These are phyloP conservation scores for Notocelia uddmanniana DNA, from an alignment of 2,888 invertebrate species.

Conservation along the genomic window DNA sequence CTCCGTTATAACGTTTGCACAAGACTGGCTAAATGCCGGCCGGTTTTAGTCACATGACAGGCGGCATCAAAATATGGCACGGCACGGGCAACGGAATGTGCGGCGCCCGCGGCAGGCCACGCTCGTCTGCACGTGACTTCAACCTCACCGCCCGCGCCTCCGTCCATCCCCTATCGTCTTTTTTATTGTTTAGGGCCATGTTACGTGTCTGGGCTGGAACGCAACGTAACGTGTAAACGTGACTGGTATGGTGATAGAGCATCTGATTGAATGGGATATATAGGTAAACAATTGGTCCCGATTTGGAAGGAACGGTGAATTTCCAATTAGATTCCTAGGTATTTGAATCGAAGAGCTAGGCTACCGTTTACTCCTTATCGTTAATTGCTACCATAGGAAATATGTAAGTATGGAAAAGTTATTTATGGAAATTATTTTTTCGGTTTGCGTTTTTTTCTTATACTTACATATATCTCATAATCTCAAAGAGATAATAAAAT, in stretches of 20 bases:
- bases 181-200: constrained; percentile 47
- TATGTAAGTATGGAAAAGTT: no score
- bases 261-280: not conserved
- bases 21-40: constrained; percentile 45
- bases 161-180: constrained; percentile 47
- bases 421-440: not conserved
- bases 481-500: no score
- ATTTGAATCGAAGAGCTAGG: no score
- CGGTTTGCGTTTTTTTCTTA: not conserved
- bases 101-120: constrained; percentile 56
- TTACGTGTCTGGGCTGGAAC: constrained; percentile 24
- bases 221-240: constrained; percentile 12
- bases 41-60: constrained; percentile 53
- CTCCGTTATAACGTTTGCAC: constrained; percentile 55
- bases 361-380: no score
- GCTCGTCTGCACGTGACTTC: constrained; percentile 72
- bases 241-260: constrained; percentile 2
- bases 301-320: not conserved
- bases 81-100: constrained; percentile 65
- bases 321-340: not conserved
- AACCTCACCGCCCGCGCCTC: constrained; percentile 45
- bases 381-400: no score
- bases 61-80: constrained; percentile 71
- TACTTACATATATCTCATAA: no score
- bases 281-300: not conserved